Base-by-base conservation (phyloP, 2,888 invertebrate genomes). In the Abscondita cerata region DNA sequence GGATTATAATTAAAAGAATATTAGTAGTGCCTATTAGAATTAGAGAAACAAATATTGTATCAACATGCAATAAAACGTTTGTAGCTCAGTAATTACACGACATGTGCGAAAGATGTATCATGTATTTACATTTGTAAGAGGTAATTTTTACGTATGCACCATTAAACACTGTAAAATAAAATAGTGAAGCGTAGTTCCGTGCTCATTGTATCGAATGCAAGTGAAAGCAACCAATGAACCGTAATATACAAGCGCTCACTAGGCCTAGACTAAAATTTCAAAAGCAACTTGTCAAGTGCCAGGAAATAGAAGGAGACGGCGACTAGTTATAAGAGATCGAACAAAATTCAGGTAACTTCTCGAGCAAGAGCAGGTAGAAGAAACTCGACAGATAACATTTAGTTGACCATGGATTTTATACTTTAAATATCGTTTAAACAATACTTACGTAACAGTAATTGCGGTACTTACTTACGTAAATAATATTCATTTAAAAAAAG, bases 1-100 rank as follows among this genome's bases (percentile, higher is more conserved):
- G n/a, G n/a, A n/a, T n/a, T n/a, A n/a, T n/a, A 91, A 0, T 80
- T 94, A 68, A 86, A 89, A 67, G 88, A 87, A 73, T 94, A 94
- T 75, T 80, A 92, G n/a, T n/a, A n/a, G n/a, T n/a, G n/a, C n/a
- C n/a, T n/a, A n/a, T n/a, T n/a, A n/a, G n/a, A n/a, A n/a, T n/a
- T n/a, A n/a, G n/a, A 73, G 92, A 93, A 80, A 85, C 85, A 4
- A 94, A 93, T 78, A 91, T 92, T 3, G 84, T 93, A 46, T 87
- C 89, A 73, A 83, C 76, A 72, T 84, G 66, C 75, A 68, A 20
- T 38, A n/a, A 9, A 36, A 36, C 11, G 36, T 36, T n/a, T n/a
- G 36, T n/a, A n/a, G n/a, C n/a, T n/a, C n/a, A n/a, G n/a, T n/a
- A n/a, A n/a, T n/a, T n/a, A n/a, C n/a, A n/a, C n/a, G n/a, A n/a